Conservation (phyloP, 2,888 invertebrate species). For the Saturnia japonica region DNA sequence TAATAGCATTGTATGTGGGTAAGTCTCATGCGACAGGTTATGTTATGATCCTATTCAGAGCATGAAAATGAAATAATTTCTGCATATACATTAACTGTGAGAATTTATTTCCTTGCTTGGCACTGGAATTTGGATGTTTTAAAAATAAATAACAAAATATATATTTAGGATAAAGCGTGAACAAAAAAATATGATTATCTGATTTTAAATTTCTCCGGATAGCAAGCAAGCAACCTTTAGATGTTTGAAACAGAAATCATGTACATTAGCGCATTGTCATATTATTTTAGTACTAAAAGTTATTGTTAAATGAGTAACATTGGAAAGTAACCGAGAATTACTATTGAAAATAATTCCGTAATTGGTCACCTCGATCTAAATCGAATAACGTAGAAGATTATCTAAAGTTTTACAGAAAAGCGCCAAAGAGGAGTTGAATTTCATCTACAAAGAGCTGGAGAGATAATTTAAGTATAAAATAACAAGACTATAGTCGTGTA, state of each 20-base stretch:
- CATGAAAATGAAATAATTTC: constrained; percentile 14
- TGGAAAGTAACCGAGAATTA: background rate
- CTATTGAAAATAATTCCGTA: background rate
- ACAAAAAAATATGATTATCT: background rate
- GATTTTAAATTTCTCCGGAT: background rate
- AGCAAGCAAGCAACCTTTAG: too few relatives aligned
- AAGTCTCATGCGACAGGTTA: constrained; percentile 3
- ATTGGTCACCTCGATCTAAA: background rate
- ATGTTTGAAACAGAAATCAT: too few relatives aligned
- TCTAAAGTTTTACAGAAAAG: background rate
- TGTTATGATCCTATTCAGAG: background rate
- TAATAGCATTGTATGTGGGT: background rate
- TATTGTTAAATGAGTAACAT: background rate
- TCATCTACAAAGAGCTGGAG: background rate
- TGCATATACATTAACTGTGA: background rate
- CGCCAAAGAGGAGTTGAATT: background rate
- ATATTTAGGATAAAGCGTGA: background rate
- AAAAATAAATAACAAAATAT: background rate
- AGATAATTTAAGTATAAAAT: background rate
- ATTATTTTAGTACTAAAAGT: too few relatives aligned
- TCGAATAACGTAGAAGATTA: background rate
- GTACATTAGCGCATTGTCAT: too few relatives aligned
- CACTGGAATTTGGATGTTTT: background rate
- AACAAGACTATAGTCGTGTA: background rate
- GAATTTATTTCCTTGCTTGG: background rate